A percentile compares a stretch with the other conserved stretches of the same genome.
phyloP scores from a whole-genome alignment of 2,113 vertebrate species.

The Lates calcarifer region DNA sequence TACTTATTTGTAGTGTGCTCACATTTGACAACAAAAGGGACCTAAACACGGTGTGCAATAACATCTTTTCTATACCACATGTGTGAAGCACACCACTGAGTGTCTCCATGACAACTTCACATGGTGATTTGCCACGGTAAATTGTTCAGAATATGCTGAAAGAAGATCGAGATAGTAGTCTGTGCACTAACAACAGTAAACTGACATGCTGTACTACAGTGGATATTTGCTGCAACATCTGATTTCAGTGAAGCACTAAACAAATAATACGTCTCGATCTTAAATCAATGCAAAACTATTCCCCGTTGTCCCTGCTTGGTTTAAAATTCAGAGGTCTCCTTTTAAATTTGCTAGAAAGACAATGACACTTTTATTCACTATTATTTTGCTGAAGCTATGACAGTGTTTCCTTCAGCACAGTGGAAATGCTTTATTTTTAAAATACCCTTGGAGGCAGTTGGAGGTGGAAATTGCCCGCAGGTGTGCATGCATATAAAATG shows the following conservation, averaged over 20 bases:
- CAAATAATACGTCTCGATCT: slow-evolving; percentile 12
- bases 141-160: slow-evolving; percentile 29
- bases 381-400: slow-evolving; percentile 36
- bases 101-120: slow-evolving; percentile 66
- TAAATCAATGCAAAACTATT: slow-evolving; percentile 8
- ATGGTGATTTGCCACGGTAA: slow-evolving; percentile 33
- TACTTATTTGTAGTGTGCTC: not conserved
- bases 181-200: not conserved
- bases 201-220: not conserved
- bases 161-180: not conserved
- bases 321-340: slow-evolving; percentile 13
- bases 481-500: slow-evolving; percentile 73
- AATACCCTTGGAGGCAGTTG: slow-evolving; percentile 71
- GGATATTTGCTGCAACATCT: not conserved
- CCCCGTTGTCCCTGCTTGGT: not conserved
- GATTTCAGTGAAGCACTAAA: slow-evolving; percentile 3
- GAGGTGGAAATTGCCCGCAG: slow-evolving; percentile 78
- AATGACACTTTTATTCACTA: slow-evolving; percentile 37
- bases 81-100: not conserved
- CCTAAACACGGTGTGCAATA: slow-evolving; percentile 15
- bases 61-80: not conserved
- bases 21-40: slow-evolving; percentile 25
- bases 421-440: slow-evolving; percentile 58
- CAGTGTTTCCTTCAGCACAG: slow-evolving; percentile 17
- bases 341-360: slow-evolving; percentile 48